Percentiles rank a stretch among this genome's conserved stretches.
These are phyloP conservation scores for Eulemur rufifrons DNA, from an alignment of 2,113 vertebrate species.

Conservation along the genomic window DNA sequence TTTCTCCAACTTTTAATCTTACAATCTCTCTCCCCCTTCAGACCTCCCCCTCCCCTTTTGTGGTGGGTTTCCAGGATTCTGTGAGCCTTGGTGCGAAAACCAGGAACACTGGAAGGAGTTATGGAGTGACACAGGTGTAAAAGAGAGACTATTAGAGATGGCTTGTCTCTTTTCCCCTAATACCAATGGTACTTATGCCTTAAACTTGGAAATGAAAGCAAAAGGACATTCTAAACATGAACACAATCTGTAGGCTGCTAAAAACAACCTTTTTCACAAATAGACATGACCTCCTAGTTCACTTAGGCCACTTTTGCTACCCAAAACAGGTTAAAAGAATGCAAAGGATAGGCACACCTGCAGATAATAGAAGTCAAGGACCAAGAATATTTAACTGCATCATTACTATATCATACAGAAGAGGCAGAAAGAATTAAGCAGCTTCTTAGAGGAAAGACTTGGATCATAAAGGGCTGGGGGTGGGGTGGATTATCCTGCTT, in stretches of 20 bases:
- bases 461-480: too few species aligned
- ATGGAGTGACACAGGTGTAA: neutral
- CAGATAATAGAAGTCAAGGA: neutral
- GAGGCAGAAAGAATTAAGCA: neutral
- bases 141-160: neutral
- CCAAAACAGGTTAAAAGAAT: neutral
- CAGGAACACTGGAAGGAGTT: neutral
- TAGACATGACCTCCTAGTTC: neutral
- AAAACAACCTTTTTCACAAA: slow-evolving; percentile 14
- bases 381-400: neutral
- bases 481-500: neutral
- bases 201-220: slow-evolving; percentile 49
- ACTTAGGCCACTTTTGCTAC: neutral
- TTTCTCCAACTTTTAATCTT: neutral
- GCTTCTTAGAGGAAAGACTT: neutral
- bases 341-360: neutral
- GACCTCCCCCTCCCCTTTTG: neutral
- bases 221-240: slow-evolving; percentile 23
- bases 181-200: neutral
- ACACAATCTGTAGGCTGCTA: neutral
- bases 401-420: neutral
- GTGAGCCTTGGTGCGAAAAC: neutral
- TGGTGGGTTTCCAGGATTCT: neutral
- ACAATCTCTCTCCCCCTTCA: neutral
- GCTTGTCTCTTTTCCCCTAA: neutral